These are phyloP conservation scores for Hydrotaea diabolus DNA, from an alignment of 2,888 invertebrate genomes.

Conservation along the genomic window DNA sequence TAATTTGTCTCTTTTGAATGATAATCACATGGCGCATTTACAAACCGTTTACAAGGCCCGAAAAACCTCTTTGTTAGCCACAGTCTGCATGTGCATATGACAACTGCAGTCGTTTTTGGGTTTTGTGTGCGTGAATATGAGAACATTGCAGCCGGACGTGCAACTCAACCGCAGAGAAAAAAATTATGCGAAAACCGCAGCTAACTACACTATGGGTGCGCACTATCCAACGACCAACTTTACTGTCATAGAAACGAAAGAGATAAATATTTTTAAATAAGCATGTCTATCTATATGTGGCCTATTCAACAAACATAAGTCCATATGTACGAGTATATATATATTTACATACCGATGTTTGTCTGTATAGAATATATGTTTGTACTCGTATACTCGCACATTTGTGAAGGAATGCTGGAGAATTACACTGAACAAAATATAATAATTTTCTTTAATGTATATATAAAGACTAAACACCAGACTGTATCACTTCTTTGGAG, in stretches of 20 bases:
- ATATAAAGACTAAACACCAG: no score
- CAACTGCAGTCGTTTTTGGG: not conserved
- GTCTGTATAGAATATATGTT: no score
- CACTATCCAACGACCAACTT: slow-evolving; percentile 48
- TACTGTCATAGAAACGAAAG: slow-evolving; percentile 58
- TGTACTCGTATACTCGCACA: no score
- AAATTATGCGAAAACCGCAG: slow-evolving; percentile 37
- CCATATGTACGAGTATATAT: not conserved
- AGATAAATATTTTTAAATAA: slow-evolving; percentile 57
- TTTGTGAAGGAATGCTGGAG: no score
- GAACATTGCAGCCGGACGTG: slow-evolving; percentile 3
- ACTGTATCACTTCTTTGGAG: no score
- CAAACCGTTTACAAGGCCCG: no score
- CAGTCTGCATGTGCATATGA: not conserved
- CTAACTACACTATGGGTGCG: not conserved
- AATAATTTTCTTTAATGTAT: no score
- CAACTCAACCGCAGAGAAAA: slow-evolving; percentile 35
- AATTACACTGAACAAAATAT: no score
- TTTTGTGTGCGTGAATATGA: slow-evolving; percentile 9
- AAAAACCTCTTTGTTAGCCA: not conserved
- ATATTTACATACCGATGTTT: no score
- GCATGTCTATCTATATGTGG: not conserved
- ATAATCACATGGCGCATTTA: no score
- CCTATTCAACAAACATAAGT: not conserved
- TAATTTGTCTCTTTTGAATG: no score